Percentiles rank a stretch among this genome's conserved stretches.
Conservation (phyloP, 2,888 invertebrate species). For the Adelognathus sp. region DNA sequence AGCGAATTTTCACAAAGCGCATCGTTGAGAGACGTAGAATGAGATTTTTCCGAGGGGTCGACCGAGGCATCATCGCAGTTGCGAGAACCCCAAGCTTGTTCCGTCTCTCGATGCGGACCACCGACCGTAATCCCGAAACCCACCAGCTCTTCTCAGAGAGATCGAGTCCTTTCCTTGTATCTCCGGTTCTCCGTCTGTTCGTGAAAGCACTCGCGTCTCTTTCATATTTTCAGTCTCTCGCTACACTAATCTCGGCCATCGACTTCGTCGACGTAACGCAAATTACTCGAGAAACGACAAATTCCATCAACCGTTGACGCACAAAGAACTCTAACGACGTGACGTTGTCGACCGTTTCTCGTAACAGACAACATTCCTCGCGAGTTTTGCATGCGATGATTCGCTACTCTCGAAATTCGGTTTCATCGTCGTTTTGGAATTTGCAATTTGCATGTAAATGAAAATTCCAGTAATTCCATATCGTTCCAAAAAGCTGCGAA, state of each 20-base stretch:
- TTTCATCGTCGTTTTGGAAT: not conserved
- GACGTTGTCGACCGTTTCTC: not conserved
- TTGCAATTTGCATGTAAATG: not conserved
- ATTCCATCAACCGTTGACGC: not conserved
- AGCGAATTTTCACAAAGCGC: conserved; percentile 16
- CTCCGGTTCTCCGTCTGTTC: not conserved
- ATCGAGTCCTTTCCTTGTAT: not conserved
- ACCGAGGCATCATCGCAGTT: not conserved
- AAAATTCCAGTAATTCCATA: no score
- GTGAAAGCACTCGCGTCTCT: not conserved
- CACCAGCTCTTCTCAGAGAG: not conserved
- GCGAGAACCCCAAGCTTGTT: not conserved
- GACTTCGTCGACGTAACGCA: not conserved
- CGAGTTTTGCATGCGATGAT: not conserved
- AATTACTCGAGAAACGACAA: not conserved
- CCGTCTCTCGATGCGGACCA: not conserved
- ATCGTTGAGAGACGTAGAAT: conserved; percentile 1
- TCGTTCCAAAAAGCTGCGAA: not conserved
- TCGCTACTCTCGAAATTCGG: not conserved
- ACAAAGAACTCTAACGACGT: not conserved
- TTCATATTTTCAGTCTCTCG: not conserved
- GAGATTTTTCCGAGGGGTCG: conserved; percentile 7
- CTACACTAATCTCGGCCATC: not conserved
- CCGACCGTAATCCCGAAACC: not conserved
- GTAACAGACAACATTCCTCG: not conserved